Percentiles rank a stretch among this genome's conserved stretches.
Conservation (phyloP, 2,888 invertebrate species). For the Pheosia gnoma region DNA sequence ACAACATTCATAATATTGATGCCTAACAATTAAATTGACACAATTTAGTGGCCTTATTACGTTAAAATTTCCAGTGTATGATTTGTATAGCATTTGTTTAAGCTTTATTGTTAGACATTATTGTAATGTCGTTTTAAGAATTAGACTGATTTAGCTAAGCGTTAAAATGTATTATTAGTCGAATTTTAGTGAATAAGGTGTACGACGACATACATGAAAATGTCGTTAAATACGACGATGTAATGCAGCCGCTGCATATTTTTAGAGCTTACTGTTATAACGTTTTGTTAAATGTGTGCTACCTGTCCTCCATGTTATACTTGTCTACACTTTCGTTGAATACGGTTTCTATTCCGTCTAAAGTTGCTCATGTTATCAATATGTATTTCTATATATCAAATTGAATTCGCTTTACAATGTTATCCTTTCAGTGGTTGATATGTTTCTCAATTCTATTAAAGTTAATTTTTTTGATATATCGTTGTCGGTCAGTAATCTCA, state of each 20-base stretch:
- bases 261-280: conserved; percentile 19
- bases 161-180: conserved; percentile 79
- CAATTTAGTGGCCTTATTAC: conserved; percentile 74
- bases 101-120: conserved; percentile 79
- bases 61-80: conserved; percentile 76
- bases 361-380: conserved; percentile 34
- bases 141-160: conserved; percentile 84
- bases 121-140: conserved; percentile 81
- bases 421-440: conserved; percentile 41
- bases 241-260: conserved; percentile 13
- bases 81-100: conserved; percentile 74
- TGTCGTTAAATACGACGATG: conserved; percentile 23
- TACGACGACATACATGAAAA: conserved; percentile 67
- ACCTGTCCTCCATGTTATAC: conserved; percentile 20
- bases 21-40: conserved; percentile 46
- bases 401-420: conserved; percentile 31
- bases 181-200: conserved; percentile 69
- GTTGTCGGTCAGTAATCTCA: conserved; percentile 68
- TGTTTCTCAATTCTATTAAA: conserved; percentile 51
- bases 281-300: conserved; percentile 31
- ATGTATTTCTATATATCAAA: too few relatives aligned
- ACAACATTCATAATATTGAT: conserved; percentile 37
- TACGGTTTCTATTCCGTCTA: conserved; percentile 23
- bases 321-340: conserved; percentile 18
- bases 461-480: conserved; percentile 59